Evolutionary conservation across 2,888 invertebrate genomes (phyloP), one percentile per base, ranked within the genome.

Genomic region (Tipula unca): DNA sequence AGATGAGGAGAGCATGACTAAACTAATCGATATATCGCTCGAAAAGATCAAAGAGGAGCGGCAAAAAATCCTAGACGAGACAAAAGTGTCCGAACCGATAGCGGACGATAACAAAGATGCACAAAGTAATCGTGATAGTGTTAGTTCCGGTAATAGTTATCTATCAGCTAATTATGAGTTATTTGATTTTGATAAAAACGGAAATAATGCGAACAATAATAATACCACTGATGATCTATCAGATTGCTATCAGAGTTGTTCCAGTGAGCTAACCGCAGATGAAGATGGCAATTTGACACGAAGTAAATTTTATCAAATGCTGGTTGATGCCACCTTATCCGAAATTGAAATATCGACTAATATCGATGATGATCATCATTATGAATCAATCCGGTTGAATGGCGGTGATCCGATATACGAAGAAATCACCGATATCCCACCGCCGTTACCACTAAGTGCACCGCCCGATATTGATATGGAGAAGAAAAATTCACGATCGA

Each of bases 371-470:
- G 93, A 94, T 88, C 95, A 95, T 90, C 94, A 94, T 88, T 95
- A 95, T 88, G 95, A 95, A 89, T 94, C 94, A 85, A 95, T 95
- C 87, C 92, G 93, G 86, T 89, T 93, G 0, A 93, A 93, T 88
- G 90, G 89, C 85, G 92, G 92, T 86, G 95, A 95, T 91, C 95
- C 95, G 1, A 95, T 96, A 88, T 96, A 96, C 89, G 95, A 95
- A 90, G 95, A 95, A 90, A 95, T 95, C 87, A 92, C 92, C 87
- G 95, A 95, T 88, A 93, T 94, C 90, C 96, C 96, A 86, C 96
- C 96, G 14, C 96, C 96, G 1, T 90, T 96, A 88, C 96, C 96
- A 1, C 90, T 94, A 0, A 95, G 94, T 88, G 95, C 96, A 20
- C 96, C 96, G 0, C 96, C 96, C 0, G 92, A 93, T 87, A 90